phyloP scores from a whole-genome alignment of 1,140 invertebrate species.

The Drosophila funebris region DNA sequence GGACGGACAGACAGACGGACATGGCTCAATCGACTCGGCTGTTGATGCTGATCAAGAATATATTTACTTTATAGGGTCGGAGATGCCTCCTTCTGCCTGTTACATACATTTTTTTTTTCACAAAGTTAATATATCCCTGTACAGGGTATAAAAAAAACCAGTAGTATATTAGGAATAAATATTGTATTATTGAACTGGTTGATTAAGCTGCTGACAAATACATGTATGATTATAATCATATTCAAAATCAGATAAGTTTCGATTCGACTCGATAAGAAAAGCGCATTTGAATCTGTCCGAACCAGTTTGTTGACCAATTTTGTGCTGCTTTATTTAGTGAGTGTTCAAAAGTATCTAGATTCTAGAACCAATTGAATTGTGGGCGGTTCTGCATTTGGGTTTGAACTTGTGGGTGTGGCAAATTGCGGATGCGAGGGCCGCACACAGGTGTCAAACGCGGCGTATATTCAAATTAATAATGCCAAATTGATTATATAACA shows the following conservation, averaged over 20 bases:
- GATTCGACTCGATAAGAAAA: constrained; percentile 8
- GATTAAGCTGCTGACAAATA: constrained; percentile 12
- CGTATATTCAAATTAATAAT: constrained; percentile 76
- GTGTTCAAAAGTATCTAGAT: constrained; percentile 6
- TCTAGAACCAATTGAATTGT: constrained; percentile 23
- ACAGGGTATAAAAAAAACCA: neutral
- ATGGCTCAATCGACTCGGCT: too few relatives aligned
- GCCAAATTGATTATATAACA: constrained; percentile 76
- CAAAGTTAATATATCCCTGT: too few relatives aligned
- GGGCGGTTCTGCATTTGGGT: constrained; percentile 23
- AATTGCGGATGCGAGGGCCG: neutral
- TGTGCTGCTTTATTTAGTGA: neutral
- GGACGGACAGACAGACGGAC: too few relatives aligned
- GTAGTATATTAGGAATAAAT: constrained; percentile 8
- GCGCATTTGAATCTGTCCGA: constrained; percentile 8
- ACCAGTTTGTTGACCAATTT: constrained; percentile 18
- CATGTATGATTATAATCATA: neutral
- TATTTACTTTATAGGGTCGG: neutral
- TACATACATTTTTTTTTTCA: too few relatives aligned
- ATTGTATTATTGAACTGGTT: constrained; percentile 9
- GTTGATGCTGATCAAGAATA: too few relatives aligned
- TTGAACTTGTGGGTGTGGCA: neutral
- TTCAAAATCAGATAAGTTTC: neutral
- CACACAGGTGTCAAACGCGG: constrained; percentile 51
- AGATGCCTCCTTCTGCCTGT: neutral